Evolutionary conservation across 2,113 vertebrate genomes (phyloP).

Genomic region (Podilymbus podiceps): DNA sequence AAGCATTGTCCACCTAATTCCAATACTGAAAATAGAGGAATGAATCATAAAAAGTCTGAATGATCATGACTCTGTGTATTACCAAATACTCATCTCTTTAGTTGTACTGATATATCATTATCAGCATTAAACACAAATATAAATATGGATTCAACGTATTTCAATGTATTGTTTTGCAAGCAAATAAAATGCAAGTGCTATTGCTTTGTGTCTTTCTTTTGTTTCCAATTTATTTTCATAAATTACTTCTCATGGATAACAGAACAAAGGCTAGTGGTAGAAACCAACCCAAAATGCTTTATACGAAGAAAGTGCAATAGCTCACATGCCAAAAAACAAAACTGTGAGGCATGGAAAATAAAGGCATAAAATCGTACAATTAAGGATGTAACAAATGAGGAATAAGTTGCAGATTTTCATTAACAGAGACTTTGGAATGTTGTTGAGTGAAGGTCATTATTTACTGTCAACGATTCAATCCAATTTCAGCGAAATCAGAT

Average conservation of each 20-base stretch:
- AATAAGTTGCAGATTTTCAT: not conserved
- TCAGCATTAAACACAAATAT: not conserved
- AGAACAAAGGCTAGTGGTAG: not conserved
- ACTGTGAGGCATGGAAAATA: not conserved
- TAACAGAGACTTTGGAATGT: not conserved
- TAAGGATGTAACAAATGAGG: not conserved
- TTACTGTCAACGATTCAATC: slow-evolving; percentile 17
- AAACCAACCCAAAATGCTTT: not conserved
- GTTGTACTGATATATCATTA: not conserved
- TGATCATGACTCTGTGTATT: not conserved
- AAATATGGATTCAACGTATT: not conserved
- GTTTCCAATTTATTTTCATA: not conserved
- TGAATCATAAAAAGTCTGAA: not conserved
- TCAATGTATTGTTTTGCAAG: not conserved
- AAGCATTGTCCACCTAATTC: not conserved
- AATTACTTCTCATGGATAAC: not conserved
- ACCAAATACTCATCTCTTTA: not conserved
- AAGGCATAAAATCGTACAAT: not conserved
- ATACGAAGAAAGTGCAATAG: not conserved
- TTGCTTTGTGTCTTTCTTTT: not conserved
- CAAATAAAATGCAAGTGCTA: not conserved
- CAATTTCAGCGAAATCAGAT: not conserved
- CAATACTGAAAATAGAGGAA: not conserved
- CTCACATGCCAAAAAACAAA: not conserved
- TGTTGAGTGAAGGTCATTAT: slow-evolving; percentile 32